phyloP scores from a whole-genome alignment of 2,888 invertebrate genomes.

The Falcaria lacertinaria region DNA sequence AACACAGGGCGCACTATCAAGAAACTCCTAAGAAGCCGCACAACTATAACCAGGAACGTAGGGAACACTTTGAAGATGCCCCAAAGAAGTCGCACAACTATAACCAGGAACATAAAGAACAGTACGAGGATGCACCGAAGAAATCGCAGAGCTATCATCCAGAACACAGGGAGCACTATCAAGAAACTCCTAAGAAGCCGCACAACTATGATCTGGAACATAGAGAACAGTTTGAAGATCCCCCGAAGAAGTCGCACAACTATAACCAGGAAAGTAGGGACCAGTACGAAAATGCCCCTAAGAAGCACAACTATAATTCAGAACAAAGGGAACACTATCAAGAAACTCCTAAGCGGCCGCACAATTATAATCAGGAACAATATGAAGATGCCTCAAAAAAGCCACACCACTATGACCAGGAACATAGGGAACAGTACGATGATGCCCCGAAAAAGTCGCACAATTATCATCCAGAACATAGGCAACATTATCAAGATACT shows the following conservation, averaged over 20 bases:
- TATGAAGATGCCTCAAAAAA: constrained; percentile 13
- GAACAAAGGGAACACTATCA: not conserved
- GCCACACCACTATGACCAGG: constrained; percentile 16
- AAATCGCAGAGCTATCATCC: constrained; percentile 10
- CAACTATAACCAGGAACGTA: constrained; percentile 3
- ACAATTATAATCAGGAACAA: constrained; percentile 3
- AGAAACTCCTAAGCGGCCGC: constrained; percentile 1
- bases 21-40: not conserved
- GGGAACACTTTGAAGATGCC: not conserved
- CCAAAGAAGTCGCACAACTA: not conserved
- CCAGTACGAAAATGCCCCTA: constrained; percentile 9
- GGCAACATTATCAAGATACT: not conserved
- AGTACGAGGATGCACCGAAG: constrained; percentile 12
- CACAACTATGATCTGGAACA: too few species aligned
- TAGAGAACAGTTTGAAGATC: not conserved
- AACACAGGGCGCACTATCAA: constrained; percentile 15
- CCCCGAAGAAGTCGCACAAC: not conserved
- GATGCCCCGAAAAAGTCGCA: not conserved
- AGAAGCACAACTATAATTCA: not conserved
- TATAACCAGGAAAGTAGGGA: constrained; percentile 7
- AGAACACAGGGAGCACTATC: constrained; percentile 5
- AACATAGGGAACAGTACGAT: constrained; percentile 16
- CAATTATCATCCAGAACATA: constrained; percentile 4
- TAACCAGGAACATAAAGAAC: constrained; percentile 5
- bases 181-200: constrained; percentile 1